Base-by-base conservation (phyloP, 2,888 invertebrate species). In the Hydrotaea diabolus region DNA sequence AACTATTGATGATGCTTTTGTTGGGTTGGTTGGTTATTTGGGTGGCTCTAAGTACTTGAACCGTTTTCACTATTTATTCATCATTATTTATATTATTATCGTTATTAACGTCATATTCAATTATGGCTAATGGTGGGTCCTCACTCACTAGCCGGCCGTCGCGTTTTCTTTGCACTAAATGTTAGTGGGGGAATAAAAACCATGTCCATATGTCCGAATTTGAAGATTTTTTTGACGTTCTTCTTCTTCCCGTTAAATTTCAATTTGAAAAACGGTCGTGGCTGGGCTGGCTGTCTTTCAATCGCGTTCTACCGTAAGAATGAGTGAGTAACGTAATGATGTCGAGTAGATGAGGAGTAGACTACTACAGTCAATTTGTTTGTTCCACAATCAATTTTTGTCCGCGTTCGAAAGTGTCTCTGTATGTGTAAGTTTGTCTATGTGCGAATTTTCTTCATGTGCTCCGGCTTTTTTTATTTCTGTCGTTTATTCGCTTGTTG, bases 261-360 rank as follows among this genome's bases (percentile, higher is more conserved):
- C 49, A 13, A 1, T 59, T 46, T 64, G 80, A 72, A 78, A 39
- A 8, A 11, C 13, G 64, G 71, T 72, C 64, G 36, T 23, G 72
- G 75, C 31, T 49, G 19, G 15, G 8, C 5, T 73, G 76, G 69
- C 78, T 83, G 84, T 84, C 84, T 64, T 39, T 81, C 80, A 78
- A 74, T 77, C 79, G 85, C 79, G 76, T 77, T 85, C 85, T 77
- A 82, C 77, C 85, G 79, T 82, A 71, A 74, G 82, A 80, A 85
- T 85, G 85, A 85, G 79, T 85, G 85, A 85, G 79, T 82, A 85
- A 80, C 43, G 19, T 66, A 80, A 15, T 74, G 62, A 15, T 74
- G 62, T 79, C 59, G 66, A 43, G 43, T 49, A 49, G 49, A 49
- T 49, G 49, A 49, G 49, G 49, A 49, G 49, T 66, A 43, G 66